phyloP scores from a whole-genome alignment of 2,888 invertebrate species.

The Platycheirus albimanus region DNA sequence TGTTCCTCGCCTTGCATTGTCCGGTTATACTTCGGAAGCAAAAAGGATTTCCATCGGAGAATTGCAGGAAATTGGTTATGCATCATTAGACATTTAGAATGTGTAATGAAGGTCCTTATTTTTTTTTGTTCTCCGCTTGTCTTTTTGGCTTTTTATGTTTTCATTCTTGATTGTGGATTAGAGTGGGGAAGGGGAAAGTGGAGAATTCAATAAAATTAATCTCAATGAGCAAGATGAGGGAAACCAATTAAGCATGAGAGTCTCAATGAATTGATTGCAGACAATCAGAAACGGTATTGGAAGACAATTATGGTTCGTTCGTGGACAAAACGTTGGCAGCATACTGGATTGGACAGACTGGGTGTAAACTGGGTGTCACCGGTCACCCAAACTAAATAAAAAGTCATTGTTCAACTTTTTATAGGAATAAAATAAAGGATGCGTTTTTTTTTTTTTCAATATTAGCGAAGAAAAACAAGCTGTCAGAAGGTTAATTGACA shows the following conservation, averaged over 20 bases:
- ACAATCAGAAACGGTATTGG: not conserved
- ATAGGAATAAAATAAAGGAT: no score
- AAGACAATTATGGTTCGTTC: not conserved
- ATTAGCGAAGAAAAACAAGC: no score
- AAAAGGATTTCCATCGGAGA: conserved; percentile 48
- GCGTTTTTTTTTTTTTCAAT: no score
- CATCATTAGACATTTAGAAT: conserved; percentile 70
- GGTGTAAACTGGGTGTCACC: no score
- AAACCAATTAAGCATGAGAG: conserved; percentile 33
- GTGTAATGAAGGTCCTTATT: conserved; percentile 46
- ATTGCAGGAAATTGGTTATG: conserved; percentile 62
- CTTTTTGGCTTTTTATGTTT: not conserved
- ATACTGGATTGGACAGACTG: no score
- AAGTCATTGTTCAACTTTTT: no score
- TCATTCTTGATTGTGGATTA: not conserved
- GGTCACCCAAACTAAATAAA: no score
- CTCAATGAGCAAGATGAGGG: conserved; percentile 5
- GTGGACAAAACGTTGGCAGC: not conserved
- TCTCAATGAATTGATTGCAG: conserved; percentile 37
- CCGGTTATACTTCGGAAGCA: conserved; percentile 33
- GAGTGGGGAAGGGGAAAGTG: not conserved
- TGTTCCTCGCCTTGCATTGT: conserved; percentile 56
- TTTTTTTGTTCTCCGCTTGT: not conserved
- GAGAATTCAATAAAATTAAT: conserved; percentile 43
- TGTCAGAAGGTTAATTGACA: no score